Conservation (phyloP, 2,797 vertebrate species). For the Characodon lateralis region DNA sequence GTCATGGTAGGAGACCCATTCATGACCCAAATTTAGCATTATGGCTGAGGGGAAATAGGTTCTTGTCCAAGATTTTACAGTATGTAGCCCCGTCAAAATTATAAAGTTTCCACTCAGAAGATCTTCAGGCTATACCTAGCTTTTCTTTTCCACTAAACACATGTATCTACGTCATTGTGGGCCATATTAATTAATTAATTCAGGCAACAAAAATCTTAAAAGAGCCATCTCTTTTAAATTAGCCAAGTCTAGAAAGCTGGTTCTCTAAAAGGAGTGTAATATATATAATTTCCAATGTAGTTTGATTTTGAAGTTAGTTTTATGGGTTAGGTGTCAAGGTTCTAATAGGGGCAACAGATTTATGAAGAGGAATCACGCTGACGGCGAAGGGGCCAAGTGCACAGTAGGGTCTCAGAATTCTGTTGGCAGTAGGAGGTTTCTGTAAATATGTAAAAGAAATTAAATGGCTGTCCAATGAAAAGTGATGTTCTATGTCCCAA, state of each 20-base stretch:
- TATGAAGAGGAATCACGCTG: neutral
- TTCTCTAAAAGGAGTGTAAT: too few species aligned
- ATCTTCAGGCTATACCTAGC: too few species aligned
- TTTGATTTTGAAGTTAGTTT: neutral
- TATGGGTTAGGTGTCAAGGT: neutral
- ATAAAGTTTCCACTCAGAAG: too few species aligned
- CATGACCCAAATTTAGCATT: neutral
- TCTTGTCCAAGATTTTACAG: neutral
- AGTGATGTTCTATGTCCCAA: neutral
- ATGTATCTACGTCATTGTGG: too few species aligned
- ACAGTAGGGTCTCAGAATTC: neutral
- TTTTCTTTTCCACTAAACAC: too few species aligned
- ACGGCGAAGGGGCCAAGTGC: neutral
- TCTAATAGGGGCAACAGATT: neutral
- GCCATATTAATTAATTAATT: too few species aligned
- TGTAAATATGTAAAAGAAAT: neutral
- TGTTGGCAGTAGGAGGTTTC: neutral
- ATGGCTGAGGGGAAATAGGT: neutral
- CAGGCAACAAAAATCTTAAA: too few species aligned
- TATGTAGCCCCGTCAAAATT: neutral
- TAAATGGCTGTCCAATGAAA: neutral
- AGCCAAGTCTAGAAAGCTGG: too few species aligned
- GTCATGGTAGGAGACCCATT: neutral
- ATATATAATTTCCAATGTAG: too few species aligned
- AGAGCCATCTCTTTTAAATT: too few species aligned